A percentile compares a stretch with the other conserved stretches of the same genome.
Conservation (phyloP, 2,888 invertebrate species). For the Hirtodrosophila cameraria region DNA sequence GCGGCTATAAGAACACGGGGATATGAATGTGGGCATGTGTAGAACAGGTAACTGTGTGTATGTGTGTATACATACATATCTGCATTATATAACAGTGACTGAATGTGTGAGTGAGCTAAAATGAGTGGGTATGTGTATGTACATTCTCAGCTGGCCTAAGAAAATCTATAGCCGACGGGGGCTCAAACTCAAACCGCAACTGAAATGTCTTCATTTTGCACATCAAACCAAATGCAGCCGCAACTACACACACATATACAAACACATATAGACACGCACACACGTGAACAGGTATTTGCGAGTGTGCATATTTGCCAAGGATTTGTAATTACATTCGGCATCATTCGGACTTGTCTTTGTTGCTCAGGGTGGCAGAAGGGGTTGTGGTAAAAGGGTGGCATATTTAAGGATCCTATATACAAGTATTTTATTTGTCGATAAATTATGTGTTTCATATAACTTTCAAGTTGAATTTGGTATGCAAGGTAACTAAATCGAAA, state of each 20-base stretch:
- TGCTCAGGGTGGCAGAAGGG: constrained; percentile 19
- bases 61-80: constrained; percentile 44
- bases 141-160: constrained; percentile 51
- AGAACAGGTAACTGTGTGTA: constrained; percentile 35
- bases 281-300: constrained; percentile 6
- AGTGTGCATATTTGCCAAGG: constrained; percentile 52
- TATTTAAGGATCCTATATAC: constrained; percentile 37
- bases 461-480: constrained; percentile 1
- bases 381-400: constrained; percentile 8
- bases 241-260: constrained; percentile 23
- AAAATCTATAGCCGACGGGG: constrained; percentile 72
- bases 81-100: constrained; percentile 40
- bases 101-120: constrained; percentile 13
- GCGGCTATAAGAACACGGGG: constrained; percentile 17
- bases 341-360: constrained; percentile 62
- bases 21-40: constrained; percentile 14
- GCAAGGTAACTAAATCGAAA: neutral
- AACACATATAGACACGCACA: constrained; percentile 13
- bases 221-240: constrained; percentile 72
- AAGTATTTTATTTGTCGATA: constrained; percentile 46
- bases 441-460: constrained; percentile 35
- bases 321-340: constrained; percentile 76
- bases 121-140: constrained; percentile 8
- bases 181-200: constrained; percentile 66
- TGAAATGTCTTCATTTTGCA: constrained; percentile 73